Conservation (phyloP, 2,797 vertebrate genomes). For the Falco concolor region DNA sequence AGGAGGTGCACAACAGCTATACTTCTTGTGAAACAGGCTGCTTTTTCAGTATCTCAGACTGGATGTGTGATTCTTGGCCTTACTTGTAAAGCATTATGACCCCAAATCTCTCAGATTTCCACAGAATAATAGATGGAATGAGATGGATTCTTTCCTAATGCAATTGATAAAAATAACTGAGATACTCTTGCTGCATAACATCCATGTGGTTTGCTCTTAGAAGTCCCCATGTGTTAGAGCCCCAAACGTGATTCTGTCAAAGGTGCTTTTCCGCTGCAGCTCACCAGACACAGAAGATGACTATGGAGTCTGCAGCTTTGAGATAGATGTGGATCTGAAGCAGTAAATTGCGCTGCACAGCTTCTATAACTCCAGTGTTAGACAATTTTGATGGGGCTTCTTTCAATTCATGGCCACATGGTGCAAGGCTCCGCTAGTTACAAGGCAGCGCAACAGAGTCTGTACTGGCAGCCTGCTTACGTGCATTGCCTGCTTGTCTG, state of each 20-base stretch:
- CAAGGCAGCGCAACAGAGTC: background rate
- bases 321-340: background rate
- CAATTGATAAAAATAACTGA: background rate
- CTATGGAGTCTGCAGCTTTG: accelerated
- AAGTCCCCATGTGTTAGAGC: background rate
- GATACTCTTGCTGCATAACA: background rate
- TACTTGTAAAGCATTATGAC: background rate
- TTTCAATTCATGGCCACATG: background rate
- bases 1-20: background rate
- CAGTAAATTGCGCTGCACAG: background rate
- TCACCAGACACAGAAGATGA: background rate
- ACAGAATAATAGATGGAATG: background rate
- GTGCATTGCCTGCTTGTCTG: background rate
- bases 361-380: background rate
- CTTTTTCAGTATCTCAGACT: background rate
- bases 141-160: background rate
- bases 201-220: background rate
- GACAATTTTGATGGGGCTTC: background rate
- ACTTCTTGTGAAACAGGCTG: background rate
- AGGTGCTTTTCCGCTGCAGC: background rate
- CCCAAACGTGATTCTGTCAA: background rate
- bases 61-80: background rate
- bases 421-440: background rate
- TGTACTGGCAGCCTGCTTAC: too few species aligned
- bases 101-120: background rate